Base-by-base conservation (phyloP, 1,140 invertebrate genomes). In the Acromyrmex echinatior region DNA sequence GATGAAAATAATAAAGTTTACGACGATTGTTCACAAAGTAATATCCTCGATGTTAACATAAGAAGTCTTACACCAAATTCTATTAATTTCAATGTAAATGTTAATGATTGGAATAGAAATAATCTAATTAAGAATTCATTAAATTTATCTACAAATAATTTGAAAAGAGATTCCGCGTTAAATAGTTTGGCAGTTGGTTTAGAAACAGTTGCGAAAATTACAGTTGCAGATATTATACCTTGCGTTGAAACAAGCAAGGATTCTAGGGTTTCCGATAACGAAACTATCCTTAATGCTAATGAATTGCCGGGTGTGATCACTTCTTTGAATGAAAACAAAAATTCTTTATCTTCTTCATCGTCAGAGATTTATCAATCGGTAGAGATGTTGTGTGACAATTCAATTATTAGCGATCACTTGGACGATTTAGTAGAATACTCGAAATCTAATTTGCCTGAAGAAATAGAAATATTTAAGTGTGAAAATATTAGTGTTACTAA, bases 221-320 rank as follows among this genome's bases (percentile, higher is more conserved):
- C 81, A 77, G 68, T 91, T 71, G 90, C 93, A 28, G 92, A 94
- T 87, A 90, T 91, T 66, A 92, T 91, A 70, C 90, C 88, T 35
- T 86, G 62, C 71, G 68, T 60, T 78, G 58, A 49, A 58, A 21
- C 28, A 71, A 87, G n/a, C 74, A 80, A 82, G 39, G 16, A 74
- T 85, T 78, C 12, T 58, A 45, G 51, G 21, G 74, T 76, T 58
- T 63, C 31, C 62, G 66, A 81, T 63, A 74, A 51, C 66, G 76
- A 87, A 80, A 86, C 86, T 21, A 84, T 53, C 66, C 7, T 79
- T 12, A 82, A 21, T 80, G 18, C 49, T 39, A 88, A 93, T 21
- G 91, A 93, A 91, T 88, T 94, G 21, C 94, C 94, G 0, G 93
- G 94, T 85, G 79, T 95, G 7, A 86, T 95, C n/a, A 88, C 92